Base-by-base conservation (phyloP, 2,113 vertebrate species). In the Oreocharis arfaki region DNA sequence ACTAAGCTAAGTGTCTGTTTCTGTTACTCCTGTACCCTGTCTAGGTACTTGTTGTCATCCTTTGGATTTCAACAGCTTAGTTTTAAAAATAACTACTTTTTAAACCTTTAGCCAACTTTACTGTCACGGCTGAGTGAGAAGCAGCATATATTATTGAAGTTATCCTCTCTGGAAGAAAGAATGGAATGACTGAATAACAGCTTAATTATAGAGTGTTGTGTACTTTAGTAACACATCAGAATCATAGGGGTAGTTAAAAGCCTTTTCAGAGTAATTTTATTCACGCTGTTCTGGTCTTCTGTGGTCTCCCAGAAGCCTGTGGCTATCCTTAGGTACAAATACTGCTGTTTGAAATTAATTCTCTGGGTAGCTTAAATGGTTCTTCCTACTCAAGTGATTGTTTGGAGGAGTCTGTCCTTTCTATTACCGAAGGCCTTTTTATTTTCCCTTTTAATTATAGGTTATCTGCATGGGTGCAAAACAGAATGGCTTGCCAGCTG, bases 391-490 rank as follows among this genome's bases (percentile, higher is more conserved):
- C 10, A 4, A 80, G 33, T 75, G 63, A 68, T 76, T 55, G 27
- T 70, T 92, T 89, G 57, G 47, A 83, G 24, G 21, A 56, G 23
- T 84, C 49, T 82, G 16, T 74, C 37, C 33, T 56, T 80, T 69
- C 13, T 55, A 3, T 52, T 64, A 63, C 11, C 74, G 65, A 89
- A 53, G 39, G 15, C 11, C 30, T 24, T 85, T 76, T 90, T 84
- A 52, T 84, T 56, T 24, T 10, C 3, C 3, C 7, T 84, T 78
- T 77, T 59, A 26, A 61, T 78, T 87, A 49, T 57, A 99, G 99
- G 98, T 99, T 69, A 97, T 99, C 91, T 99, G 98, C 97, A 90
- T 98, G 96, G 99, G 99, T 27, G 99, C 99, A 24, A 97, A 98
- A 96, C 98, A 99, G 98, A 99, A 98, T 21, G 95, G 97, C 81